Percentiles rank a stretch among this genome's conserved stretches.
phyloP scores from a whole-genome alignment of 2,113 vertebrate species.

The Charina bottae region DNA sequence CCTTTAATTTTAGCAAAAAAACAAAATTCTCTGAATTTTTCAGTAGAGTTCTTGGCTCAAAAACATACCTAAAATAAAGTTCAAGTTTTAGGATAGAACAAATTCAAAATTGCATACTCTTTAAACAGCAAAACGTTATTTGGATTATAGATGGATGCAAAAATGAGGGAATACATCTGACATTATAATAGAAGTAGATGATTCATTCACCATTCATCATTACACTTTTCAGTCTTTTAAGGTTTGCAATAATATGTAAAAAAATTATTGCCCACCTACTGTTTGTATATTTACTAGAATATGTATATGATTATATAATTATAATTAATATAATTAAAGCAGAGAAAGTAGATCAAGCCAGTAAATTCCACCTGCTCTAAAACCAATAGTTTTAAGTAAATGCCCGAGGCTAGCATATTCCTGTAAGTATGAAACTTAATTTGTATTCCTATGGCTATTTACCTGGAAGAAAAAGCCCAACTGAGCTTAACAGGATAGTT shows the following conservation, averaged over 20 bases:
- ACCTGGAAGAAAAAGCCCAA: background rate
- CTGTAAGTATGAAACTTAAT: conserved; percentile 8
- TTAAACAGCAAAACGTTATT: background rate
- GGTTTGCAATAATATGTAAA: background rate
- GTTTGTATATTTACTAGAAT: background rate
- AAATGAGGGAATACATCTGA: background rate
- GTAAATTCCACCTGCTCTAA: background rate
- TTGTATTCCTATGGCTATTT: background rate
- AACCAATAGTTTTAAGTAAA: conserved; percentile 20
- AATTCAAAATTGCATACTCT: background rate
- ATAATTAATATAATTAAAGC: background rate
- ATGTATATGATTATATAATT: background rate
- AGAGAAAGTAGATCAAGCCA: background rate
- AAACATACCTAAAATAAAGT: background rate
- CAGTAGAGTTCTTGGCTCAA: background rate
- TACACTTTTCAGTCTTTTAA: background rate
- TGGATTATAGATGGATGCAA: background rate
- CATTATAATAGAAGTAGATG: background rate
- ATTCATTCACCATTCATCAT: background rate
- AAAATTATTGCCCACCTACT: background rate
- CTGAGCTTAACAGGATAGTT: background rate
- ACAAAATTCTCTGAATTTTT: background rate
- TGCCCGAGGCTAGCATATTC: background rate
- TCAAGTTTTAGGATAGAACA: background rate
- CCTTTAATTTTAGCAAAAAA: background rate